Evolutionary conservation across 2,888 invertebrate genomes (phyloP), one percentile per base, ranked within the genome.

Genomic region (Acleris laterana): DNA sequence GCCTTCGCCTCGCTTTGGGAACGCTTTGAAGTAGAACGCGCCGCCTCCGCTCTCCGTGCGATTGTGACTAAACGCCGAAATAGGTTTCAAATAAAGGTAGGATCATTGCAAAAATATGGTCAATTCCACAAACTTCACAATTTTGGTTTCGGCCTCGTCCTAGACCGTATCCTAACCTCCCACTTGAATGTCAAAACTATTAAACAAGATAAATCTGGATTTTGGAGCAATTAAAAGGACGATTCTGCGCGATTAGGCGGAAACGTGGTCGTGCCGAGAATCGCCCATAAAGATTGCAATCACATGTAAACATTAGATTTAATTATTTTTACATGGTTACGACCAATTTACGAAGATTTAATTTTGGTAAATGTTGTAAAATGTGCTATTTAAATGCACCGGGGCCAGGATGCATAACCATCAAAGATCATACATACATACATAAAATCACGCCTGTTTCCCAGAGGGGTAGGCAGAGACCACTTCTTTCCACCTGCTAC

Each of bases 221-320:
- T 64, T 62, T 66, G 62, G 67, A 68, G 68, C 67, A 67, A 69
- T 67, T 68, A 67, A 69, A 69, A 68, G 64, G 69, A 67, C 61
- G 63, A 64, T 66, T 59, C 69, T 71, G 70, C 70, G 76, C 73
- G 75, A 76, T 78, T 84, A 77, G 53, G 75, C 72, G 71, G 66
- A 75, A 79, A 80, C 57, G 25, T 62, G 48, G n/a, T 79, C 84
- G 85, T 85, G 81, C 78, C 81, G 74, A 76, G 74, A 77, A 72
- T 68, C 68, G 72, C 68, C 72, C 77, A 80, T 84, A 78, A 82
- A 85, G 84, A 85, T 81, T 66, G 57, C 72, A 74, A 85, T 83
- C 80, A 72, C 67, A 64, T 74, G 73, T 74, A 74, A 57, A 66
- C 66, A 51, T 63, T 28, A 51, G 6, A 38, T 42, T 61, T 57